phyloP scores from a whole-genome alignment of 2,113 vertebrate genomes.

The Salvelinus fontinalis region DNA sequence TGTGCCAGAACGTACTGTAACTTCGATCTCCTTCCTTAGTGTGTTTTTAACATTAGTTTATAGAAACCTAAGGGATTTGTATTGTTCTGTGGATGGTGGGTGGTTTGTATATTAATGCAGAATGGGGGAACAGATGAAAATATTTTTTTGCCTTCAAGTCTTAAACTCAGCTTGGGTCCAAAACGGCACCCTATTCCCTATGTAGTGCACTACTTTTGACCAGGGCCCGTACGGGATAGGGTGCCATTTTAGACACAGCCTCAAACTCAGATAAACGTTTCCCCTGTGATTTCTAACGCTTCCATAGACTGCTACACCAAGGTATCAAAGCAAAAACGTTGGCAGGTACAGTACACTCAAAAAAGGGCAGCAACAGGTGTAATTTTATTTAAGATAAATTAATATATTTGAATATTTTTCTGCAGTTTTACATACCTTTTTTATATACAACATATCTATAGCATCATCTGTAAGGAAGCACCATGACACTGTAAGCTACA shows the following conservation, averaged over 20 bases:
- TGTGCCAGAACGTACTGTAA: constrained; percentile 16
- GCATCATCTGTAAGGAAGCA: constrained; percentile 3
- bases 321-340: constrained; percentile 34
- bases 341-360: constrained; percentile 44
- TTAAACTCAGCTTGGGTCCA: neutral
- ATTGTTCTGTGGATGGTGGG: constrained; percentile 31
- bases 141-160: constrained; percentile 29
- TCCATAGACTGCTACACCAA: constrained; percentile 28
- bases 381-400: constrained; percentile 72
- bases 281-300: constrained; percentile 33
- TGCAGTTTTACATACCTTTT: constrained; percentile 48
- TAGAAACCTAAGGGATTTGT: constrained; percentile 69
- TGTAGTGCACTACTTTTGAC: too few species aligned
- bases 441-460: constrained; percentile 42
- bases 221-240: too few species aligned
- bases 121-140: constrained; percentile 7
- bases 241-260: too few species aligned
- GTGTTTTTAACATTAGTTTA: constrained; percentile 60
- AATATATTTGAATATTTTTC: constrained; percentile 74
- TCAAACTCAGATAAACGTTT: neutral
- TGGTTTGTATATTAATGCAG: constrained; percentile 20
- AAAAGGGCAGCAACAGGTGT: constrained; percentile 49
- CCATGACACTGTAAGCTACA: neutral
- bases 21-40: constrained; percentile 24
- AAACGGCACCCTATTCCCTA: too few species aligned